Evolutionary conservation across 2,797 vertebrate species (phyloP), one percentile per base, ranked within the genome.

Genomic region (Tapera naevia): DNA sequence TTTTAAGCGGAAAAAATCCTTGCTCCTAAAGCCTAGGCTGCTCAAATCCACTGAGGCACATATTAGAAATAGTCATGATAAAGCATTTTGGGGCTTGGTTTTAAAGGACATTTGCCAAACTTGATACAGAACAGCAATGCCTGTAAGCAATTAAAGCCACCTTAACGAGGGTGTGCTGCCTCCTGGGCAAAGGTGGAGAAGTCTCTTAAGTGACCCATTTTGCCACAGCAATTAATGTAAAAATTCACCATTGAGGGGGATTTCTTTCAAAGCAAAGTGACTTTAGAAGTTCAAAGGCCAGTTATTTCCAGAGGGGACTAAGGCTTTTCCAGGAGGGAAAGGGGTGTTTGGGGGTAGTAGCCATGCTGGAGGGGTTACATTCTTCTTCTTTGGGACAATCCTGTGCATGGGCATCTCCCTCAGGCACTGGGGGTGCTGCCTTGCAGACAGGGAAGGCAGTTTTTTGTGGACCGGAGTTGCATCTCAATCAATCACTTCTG

Each of bases 291-390:
- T 80, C 27, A 60, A 92, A 93, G 91, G 85, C 73, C 21, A 3
- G 54, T 24, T 71, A 51, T 60, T 92, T 93, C 11, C 11, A 83
- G 62, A 84, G 64, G n/a, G 80, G 69, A 72, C 72, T 94, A 95
- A 96, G 91, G 96, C 94, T 94, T 90, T 94, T 88, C 32, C 71
- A 62, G 37, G 50, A 72, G 83, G 57, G 83, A 86, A 86, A 1
- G 4, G 86, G 70, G 48, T 70, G 30, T 86, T 54, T 45, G 37
- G 39, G 76, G 82, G 57, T 41, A 46, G 30, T 74, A 88, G 91
- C 93, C 91, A 91, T 93, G 91, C 93, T 89, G 93, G 87, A 95
- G 76, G 91, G 66, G 91, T 95, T 81, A 97, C 73, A 92, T 96
- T 97, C 79, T 94, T 97, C 79, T 94, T 93, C 70, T 96, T 78